Base-by-base conservation (phyloP, 2,888 invertebrate genomes). In the Drosophila sordidula region DNA sequence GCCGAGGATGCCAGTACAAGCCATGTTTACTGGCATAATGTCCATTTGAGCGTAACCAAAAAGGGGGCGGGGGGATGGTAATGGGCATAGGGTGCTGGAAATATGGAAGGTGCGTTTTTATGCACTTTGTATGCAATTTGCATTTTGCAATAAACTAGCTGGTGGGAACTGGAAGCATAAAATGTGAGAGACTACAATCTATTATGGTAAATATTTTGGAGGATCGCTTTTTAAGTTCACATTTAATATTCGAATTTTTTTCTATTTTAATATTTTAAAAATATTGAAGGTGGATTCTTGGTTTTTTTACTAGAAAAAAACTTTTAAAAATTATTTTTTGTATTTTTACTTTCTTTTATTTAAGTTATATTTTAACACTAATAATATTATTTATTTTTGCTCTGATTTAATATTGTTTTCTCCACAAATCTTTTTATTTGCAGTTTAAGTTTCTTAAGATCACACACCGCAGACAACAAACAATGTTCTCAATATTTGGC, bases 401-500 rank as follows among this genome's bases (percentile, higher is more conserved):
- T 6, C 26, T 50, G 4, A 5, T 44, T 12, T 18, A 18, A 18
- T 55, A 25, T 32, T 11, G 16, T 8, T 14, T 16, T 47, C 29
- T 32, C 16, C 4, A 38, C 16, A 29, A 8, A 9, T 2, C 47
- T 64, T 41, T 74, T 56, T 75, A 36, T 46, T 89, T 88, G 46
- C 90, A 84, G 89, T 81, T 79, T 85, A 74, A 78, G 70, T 65
- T 68, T 55, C 56, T 75, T 69, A 72, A 77, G 67, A 67, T 50
- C 57, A 73, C 70, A 72, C 34, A 70, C 41, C 45, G 50, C 55
- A 80, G 67, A 77, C 44, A 34, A 50, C 62, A 77, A 56, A 77
- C 66, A 78, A 92, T 92, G 92, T 88, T 91, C 91, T 86, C 89
- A 73, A 79, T 88, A 76, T 78, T 90, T 76, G 81, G 89, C 75